phyloP scores from a whole-genome alignment of 2,797 vertebrate genomes.

The Pangasius djambal region DNA sequence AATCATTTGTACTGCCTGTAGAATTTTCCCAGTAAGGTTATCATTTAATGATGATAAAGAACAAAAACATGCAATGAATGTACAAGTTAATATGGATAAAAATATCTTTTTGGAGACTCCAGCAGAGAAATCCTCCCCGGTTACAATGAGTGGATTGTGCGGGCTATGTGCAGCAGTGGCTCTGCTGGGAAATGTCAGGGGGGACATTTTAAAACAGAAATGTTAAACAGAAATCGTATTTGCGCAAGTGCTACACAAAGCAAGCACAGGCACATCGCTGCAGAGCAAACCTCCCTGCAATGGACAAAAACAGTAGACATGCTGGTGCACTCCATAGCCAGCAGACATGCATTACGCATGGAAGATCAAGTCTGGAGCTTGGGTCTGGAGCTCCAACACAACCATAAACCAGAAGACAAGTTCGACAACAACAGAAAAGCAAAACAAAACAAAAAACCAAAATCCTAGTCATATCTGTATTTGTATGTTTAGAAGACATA shows the following conservation, averaged over 20 bases:
- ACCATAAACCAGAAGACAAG: not conserved
- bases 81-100: not conserved
- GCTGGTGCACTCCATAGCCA: not conserved
- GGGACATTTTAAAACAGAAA: not conserved
- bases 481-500: not conserved
- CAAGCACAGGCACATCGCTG: not conserved
- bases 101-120: not conserved
- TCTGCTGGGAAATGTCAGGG: conserved; percentile 5
- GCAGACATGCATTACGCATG: not conserved
- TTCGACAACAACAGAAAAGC: not conserved
- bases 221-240: conserved; percentile 7
- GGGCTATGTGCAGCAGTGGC: not conserved
- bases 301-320: not conserved
- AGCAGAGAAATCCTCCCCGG: not conserved
- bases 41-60: not conserved
- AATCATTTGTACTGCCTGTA: not conserved
- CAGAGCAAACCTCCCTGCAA: not conserved
- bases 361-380: not conserved
- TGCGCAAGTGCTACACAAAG: not conserved
- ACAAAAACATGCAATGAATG: not conserved
- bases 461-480: not conserved
- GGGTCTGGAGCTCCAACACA: not conserved
- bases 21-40: not conserved
- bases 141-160: not conserved
- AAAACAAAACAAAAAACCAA: too few species aligned